Base-by-base conservation (phyloP, 2,113 vertebrate species). In the Prunella himalayana region DNA sequence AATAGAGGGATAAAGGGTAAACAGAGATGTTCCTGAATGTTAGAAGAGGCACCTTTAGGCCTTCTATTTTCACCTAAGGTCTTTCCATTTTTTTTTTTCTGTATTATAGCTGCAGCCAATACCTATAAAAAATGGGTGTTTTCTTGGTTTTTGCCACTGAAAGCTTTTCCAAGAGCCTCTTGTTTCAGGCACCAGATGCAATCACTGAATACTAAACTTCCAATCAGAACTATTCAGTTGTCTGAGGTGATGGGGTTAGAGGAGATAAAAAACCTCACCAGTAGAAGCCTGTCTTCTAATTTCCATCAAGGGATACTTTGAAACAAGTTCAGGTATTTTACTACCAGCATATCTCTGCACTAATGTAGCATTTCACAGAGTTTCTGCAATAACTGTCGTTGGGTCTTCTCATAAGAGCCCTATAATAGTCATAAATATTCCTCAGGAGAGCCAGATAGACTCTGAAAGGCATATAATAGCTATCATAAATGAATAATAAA, bases 401-500 rank as follows among this genome's bases (percentile, higher is more conserved):
- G 96, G 97, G 96, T 97, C 97, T 98, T 97, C 98, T 98, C 97
- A 97, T 98, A 98, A 98, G 98, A 98, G 98, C 97, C 92, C 95
- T 98, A 87, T 98, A 98, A 98, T 97, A 95, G 97, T 90, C 91
- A 96, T 98, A 98, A 98, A 98, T 98, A 98, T 98, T 97, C 93
- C 98, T 98, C 98, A 95, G 90, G 98, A 98, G 98, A 98, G 97
- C 92, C 94, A 98, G 97, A 98, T 95, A 98, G 97, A 96, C 95
- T 98, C 96, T 97, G 97, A 98, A 97, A 98, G 97, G 90, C 95
- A 95, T 97, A 95, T 98, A 98, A 98, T 98, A 97, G 97, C 98
- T 97, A 97, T 97, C 97, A 98, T 98, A 98, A 98, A 98, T 98
- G 98, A 98, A 98, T 98, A 98, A 98, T 98, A 98, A 98, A 98